Conservation (phyloP, 2,113 vertebrate species). For the Hemichromis elongatus region DNA sequence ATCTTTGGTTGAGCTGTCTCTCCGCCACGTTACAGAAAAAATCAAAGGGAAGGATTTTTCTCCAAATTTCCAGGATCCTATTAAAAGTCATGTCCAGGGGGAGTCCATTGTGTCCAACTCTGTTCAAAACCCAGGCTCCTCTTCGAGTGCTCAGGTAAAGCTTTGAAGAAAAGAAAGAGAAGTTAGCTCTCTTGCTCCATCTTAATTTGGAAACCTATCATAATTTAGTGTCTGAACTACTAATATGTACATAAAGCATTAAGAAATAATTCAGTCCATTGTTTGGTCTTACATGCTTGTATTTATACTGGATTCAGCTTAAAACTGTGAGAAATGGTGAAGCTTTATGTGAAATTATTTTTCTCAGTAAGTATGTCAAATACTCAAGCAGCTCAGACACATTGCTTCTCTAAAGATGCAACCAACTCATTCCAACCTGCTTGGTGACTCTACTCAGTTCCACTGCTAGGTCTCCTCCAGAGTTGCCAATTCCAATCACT, state of each 20-base stretch:
- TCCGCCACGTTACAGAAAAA: constrained; percentile 47
- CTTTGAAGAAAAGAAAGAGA: constrained; percentile 52
- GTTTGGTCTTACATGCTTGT: not conserved
- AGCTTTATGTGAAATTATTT: no score
- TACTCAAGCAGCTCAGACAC: not conserved
- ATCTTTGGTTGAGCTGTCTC: constrained; percentile 60
- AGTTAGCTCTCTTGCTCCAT: not conserved
- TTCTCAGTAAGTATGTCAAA: no score
- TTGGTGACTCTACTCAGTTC: no score
- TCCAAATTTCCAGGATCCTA: constrained; percentile 32
- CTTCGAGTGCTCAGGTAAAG: constrained; percentile 90
- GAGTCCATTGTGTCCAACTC: constrained; percentile 74
- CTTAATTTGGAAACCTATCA: not conserved
- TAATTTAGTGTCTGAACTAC: not conserved
- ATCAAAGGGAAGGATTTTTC: constrained; percentile 58
- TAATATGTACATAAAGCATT: not conserved
- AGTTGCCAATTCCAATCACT: no score
- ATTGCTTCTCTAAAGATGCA: not conserved
- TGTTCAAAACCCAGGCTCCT: constrained; percentile 84
- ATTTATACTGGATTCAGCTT: not conserved
- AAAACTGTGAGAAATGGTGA: not conserved
- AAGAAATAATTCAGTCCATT: not conserved
- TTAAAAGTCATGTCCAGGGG: constrained; percentile 76
- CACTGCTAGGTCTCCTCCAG: no score
- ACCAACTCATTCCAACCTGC: not conserved